Evolutionary conservation across 1,140 invertebrate species (phyloP), one percentile per base, ranked within the genome.

Genomic region (Drosophila orosa): DNA sequence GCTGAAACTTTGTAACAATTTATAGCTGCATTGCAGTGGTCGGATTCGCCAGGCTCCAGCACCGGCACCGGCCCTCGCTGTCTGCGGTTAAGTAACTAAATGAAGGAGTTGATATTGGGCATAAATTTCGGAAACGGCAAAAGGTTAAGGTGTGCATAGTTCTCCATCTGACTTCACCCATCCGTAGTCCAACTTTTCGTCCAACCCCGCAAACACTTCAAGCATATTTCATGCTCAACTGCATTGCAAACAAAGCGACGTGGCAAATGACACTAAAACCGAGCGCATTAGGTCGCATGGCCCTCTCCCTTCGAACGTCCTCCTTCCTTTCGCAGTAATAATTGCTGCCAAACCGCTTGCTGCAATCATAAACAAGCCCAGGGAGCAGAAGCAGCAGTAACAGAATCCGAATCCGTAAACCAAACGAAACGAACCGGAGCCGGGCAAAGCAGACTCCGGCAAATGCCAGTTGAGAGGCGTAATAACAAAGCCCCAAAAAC

Each of bases 11-110:
- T 83, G 80, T 48, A 89, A 89, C 79, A 89, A 89, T 83, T 83
- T 87, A 89, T 83, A 80, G 76, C 83, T 87, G 84, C 83, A 87
- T 80, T 87, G 84, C 84, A 83, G 83, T 89, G 80, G 76, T 54
- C 56, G 39, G 66, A 73, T 61, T 71, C 54, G 2, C 42, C 47
- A 40, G 37, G 8, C 33, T 12, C 13, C 44, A 17, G 12, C 22
- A 54, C 60, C 15, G 12, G 13, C 22, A 58, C 60, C 9, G 19
- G 19, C 42, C 29, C 19, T 39, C 22, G 17, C 31, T 54, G 35
- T 55, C 52, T 47, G 57, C 48, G 48, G 66, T 63, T 63, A 37
- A 58, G 42, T 82, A 63, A 75, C 72, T 76, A 79, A 83, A 83
- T 84, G 60, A 73, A 71, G 55, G 54, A 69, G 74, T 86, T 82